Conservation (phyloP, 2,888 invertebrate species). For the Cryptophagus acutangulus region DNA sequence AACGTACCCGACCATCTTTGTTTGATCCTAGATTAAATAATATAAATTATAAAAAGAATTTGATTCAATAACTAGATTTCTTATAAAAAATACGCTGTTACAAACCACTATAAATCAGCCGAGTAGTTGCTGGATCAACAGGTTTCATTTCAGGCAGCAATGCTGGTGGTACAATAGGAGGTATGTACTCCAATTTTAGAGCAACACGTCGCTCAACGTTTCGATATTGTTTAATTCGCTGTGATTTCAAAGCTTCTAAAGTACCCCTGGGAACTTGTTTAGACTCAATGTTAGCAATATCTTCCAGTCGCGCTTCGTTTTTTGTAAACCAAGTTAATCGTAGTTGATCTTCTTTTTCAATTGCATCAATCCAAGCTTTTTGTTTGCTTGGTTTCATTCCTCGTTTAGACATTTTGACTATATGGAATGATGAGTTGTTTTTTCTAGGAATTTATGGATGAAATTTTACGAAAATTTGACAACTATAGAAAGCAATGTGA, state of each 20-base stretch:
- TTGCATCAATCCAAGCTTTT: conserved; percentile 29
- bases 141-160: conserved; percentile 48
- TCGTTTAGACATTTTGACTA: background rate
- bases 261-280: conserved; percentile 35
- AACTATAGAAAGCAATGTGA: conserved; percentile 36
- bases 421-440: background rate
- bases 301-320: conserved; percentile 40
- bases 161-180: background rate
- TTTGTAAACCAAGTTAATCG: conserved; percentile 44
- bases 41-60: background rate
- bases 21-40: conserved; percentile 34
- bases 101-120: conserved; percentile 49
- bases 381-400: conserved; percentile 21
- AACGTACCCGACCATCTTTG: conserved; percentile 50
- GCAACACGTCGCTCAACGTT: conserved; percentile 3
- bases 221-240: conserved; percentile 7
- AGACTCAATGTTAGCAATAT: conserved; percentile 31
- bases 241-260: conserved; percentile 30
- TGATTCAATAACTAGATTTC: conserved; percentile 4
- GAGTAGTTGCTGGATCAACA: conserved; percentile 48
- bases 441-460: conserved; percentile 20
- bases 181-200: background rate
- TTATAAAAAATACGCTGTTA: conserved; percentile 4
- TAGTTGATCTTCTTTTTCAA: conserved; percentile 40
- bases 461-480: conserved; percentile 31